A percentile compares a stretch with the other conserved stretches of the same genome.
phyloP scores from a whole-genome alignment of 2,797 vertebrate genomes.

The Manis crassicaudata region DNA sequence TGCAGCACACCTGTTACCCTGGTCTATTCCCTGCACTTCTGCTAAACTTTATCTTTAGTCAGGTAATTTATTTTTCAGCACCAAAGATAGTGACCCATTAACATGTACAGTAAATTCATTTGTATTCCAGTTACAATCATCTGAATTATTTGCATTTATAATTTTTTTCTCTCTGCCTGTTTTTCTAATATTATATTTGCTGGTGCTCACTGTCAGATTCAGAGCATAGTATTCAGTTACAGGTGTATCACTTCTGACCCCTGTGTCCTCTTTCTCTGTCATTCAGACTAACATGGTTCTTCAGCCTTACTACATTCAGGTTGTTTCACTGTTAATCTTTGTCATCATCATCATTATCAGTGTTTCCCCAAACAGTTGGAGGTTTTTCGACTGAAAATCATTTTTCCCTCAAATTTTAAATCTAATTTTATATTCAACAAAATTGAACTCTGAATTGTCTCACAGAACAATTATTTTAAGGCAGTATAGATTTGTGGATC shows the following conservation, averaged over 20 bases:
- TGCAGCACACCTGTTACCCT: not conserved
- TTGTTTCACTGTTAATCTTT: not conserved
- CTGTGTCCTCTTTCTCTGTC: not conserved
- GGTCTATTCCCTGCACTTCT: not conserved
- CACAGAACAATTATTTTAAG: not conserved
- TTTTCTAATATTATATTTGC: not conserved
- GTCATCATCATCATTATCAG: not conserved
- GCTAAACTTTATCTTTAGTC: constrained; percentile 15
- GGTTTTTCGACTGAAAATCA: not conserved
- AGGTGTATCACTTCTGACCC: not conserved
- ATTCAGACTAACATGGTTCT: not conserved
- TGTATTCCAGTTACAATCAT: constrained; percentile 55
- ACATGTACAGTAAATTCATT: constrained; percentile 50
- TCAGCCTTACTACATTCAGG: not conserved
- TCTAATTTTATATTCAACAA: constrained; percentile 7
- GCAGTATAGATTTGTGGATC: not conserved
- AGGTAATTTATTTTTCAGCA: constrained; percentile 10
- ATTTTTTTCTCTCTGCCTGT: not conserved
- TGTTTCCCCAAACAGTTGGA: not conserved
- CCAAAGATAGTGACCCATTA: constrained; percentile 34
- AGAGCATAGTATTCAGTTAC: not conserved
- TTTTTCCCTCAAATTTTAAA: not conserved
- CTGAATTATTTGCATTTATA: constrained; percentile 52
- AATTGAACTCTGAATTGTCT: not conserved
- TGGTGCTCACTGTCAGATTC: not conserved